Evolutionary conservation across 2,797 vertebrate genomes (phyloP), one percentile per base, ranked within the genome.

Genomic region (Chiroxiphia lanceolata): DNA sequence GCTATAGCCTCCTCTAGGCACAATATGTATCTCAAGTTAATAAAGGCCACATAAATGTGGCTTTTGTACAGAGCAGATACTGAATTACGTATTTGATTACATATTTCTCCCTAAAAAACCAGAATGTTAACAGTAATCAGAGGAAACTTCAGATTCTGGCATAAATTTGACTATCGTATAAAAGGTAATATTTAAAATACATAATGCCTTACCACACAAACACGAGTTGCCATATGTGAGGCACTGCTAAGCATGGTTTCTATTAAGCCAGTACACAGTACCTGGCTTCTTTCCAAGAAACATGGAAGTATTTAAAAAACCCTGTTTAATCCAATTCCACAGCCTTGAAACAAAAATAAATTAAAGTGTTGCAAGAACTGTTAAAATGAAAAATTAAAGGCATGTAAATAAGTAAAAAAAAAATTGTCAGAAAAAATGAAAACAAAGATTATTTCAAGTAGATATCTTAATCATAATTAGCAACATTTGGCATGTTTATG

Each of bases 401-500:
- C 74, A 92, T 79, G 77, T 94, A 95, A 96, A 97, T 90, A 94
- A 94, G 65, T 61, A 68, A 53, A 94, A 92, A 82, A 94, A 96
- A 90, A 96, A 80, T 64, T 89, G 85, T 87, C 60, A 67, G 59
- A 83, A 94, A 85, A 97, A 96, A 90, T 51, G 84, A 95, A 96
- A 96, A 96, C 83, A 92, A 97, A 95, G 70, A 94, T 95, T 95
- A 96, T 94, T 96, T 97, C 82, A 94, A 96, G 84, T 71, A 96
- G 79, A 94, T 96, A 87, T 93, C 91, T 97, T 97, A 96, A 97
- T 93, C 88, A 91, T 95, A 96, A 97, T 97, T 96, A 97, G 90
- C 93, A 97, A 94, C 95, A 94, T 95, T 96, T 96, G 93, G 88
- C 94, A 92, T 64, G 74, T 83, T 94, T 94, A 95, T 63, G 83